Base-by-base conservation (phyloP, 2,113 vertebrate species). In the Gnathonemus echidnorhynchus region DNA sequence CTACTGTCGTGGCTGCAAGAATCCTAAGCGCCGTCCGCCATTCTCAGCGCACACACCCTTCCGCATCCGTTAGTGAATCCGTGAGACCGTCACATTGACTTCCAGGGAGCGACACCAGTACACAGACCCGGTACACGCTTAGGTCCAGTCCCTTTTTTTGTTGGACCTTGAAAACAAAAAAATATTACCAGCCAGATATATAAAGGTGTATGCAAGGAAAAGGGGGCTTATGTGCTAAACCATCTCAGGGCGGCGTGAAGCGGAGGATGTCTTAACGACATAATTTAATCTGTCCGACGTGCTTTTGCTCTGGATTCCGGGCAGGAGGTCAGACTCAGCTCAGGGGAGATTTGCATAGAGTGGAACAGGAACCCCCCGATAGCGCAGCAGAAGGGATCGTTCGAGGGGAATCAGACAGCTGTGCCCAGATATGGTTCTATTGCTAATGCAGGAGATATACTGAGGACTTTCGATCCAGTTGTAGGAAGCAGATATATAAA, bases 321-420 rank as follows among this genome's bases (percentile, higher is more conserved):
- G 88, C 53, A 66, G 52, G 53, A 66, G 87, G 53, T 66, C 56
- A 39, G 27, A 39, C 53, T 66, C 56, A 45, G 58, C 87, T 46
- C 39, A 11, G 52, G n/a, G 53, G 53, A 66, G 35, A 88, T 66
- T 80, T 88, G 87, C 87, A 88, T 87, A 84, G 49, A 84, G 88
- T 48, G 45, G 49, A 89, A 89, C 15, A 21, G 31, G 27, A 19
- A 15, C 49, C 48, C 62, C 48, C 17, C 19, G 19, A 52, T 52
- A 89, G 53, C 3, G 19, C 66, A 49, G 46, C 46, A 53, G 66
- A 24, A 8, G 10, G 21, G 74, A 89, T 49, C 21, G 1, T 4
- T 39, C 11, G 49, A 52, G 66, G 27, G 80, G 80, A 84, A 39
- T n/a, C 56, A 21, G n/a, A 53, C n/a, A 42, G 46, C n/a, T 31